These are phyloP conservation scores for Addax nasomaculatus DNA, from an alignment of 2,113 vertebrate genomes.

Conservation along the genomic window DNA sequence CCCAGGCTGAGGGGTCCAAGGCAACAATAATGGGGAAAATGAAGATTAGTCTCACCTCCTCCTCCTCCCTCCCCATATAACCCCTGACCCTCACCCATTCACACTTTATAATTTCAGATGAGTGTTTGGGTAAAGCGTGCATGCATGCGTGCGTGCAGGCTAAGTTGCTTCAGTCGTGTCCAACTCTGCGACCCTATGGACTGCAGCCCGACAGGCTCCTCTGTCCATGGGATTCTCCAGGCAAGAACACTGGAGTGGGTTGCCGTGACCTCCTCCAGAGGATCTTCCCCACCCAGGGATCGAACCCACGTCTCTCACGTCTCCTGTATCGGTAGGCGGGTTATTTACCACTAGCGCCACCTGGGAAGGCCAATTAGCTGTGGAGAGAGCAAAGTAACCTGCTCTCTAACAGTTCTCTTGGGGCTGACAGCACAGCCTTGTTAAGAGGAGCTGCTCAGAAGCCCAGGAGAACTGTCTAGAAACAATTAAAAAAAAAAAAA, in stretches of 20 bases:
- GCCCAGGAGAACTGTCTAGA: slow-evolving; percentile 17
- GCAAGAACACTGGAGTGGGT: not conserved
- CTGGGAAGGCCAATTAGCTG: not conserved
- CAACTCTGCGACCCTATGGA: not conserved
- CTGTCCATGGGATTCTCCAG: not conserved
- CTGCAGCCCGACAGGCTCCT: not conserved
- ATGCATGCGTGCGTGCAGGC: fast-evolving
- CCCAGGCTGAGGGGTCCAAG: not conserved
- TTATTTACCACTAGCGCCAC: not conserved
- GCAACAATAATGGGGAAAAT: not conserved
- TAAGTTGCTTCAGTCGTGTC: not conserved
- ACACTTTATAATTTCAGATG: not conserved
- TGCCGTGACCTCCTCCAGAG: not conserved
- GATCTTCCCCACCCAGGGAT: not conserved
- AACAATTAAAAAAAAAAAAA: not conserved
- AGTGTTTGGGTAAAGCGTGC: not conserved
- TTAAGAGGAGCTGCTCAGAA: not conserved
- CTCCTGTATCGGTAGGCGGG: not conserved
- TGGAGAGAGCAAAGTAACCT: not conserved
- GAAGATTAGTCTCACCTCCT: not conserved
- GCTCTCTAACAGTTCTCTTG: not conserved
- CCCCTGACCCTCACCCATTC: not conserved
- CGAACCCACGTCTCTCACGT: not conserved
- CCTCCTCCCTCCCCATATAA: not conserved
- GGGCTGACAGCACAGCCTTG: not conserved